Evolutionary conservation across 2,113 vertebrate species (phyloP), one percentile per base, ranked within the genome.

Genomic region (Neolamprologus variostigma): DNA sequence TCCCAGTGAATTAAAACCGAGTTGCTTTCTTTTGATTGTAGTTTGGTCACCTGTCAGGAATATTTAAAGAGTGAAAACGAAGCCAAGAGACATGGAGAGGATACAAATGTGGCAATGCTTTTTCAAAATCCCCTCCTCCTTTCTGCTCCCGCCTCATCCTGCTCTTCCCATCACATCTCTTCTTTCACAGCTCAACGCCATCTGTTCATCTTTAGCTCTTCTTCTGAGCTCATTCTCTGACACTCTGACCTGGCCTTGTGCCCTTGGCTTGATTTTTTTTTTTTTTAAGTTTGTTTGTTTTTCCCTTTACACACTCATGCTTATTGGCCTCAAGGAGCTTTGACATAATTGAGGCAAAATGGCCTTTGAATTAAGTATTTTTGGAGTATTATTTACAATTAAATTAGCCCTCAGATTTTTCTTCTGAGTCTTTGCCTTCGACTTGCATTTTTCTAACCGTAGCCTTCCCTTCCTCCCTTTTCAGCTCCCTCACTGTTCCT

Each of bases 181-280:
- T 55, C 84, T 81, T 68, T 66, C 14, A 17, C 71, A 12, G 13
- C 82, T 87, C 82, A 7, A 8, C 37, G 45, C 91, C 93, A 95
- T 94, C 93, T 95, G 94, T 89, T 95, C 86, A 61, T 84, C 57
- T 93, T 91, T 53, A 81, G 80, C 37, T 51, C 57, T 57, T 82
- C 83, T 47, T 53, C 85, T 73, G 79, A 86, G 87, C 86, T 83
- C 81, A 19, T 81, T 33, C 66, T 66, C 63, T 71, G 83, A 89
- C 82, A 40, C 19, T 21, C 9, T 51, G 82, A 82, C 82, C 37
- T 57, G 53, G 55, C 80, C 87, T 42, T 1, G 10, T 61, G 66
- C 83, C 82, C 78, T 81, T 81, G 26, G 26, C 87, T 80, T 12
- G 2, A 31, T 78, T 31, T 78, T 3, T 50, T 42, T 50, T 42